phyloP scores from a whole-genome alignment of 2,113 vertebrate genomes.

The Callipepla californica region DNA sequence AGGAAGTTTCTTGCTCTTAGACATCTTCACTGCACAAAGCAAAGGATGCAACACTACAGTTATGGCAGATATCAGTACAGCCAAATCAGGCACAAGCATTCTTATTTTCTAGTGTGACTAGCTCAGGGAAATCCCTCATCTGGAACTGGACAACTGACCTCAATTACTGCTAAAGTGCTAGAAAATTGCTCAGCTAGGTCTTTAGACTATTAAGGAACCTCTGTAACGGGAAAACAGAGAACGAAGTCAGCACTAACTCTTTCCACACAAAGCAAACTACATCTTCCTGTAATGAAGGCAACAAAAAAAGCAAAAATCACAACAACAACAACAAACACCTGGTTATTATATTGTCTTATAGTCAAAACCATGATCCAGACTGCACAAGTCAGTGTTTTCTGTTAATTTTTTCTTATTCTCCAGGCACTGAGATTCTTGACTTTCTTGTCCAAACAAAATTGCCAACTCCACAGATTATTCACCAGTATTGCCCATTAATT shows the following conservation, averaged over 20 bases:
- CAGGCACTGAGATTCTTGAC: background rate
- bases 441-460: background rate
- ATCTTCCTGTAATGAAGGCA: background rate
- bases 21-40: background rate
- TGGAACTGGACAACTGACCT: background rate
- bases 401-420: background rate
- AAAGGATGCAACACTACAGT: background rate
- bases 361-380: background rate
- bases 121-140: background rate
- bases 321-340: too few species aligned
- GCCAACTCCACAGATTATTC: background rate
- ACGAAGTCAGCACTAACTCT: background rate
- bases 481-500: background rate
- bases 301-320: background rate
- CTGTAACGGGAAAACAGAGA: background rate
- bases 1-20: background rate
- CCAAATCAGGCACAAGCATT: background rate
- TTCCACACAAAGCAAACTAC: background rate
- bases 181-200: background rate
- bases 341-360: background rate
- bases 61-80: background rate
- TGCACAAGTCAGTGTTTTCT: background rate
- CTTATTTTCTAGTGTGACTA: background rate
- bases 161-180: background rate
- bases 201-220: background rate